A percentile compares a stretch with the other conserved stretches of the same genome.
Evolutionary conservation across 2,888 invertebrate genomes (phyloP).

Genomic region (Lycaena phlaeas): DNA sequence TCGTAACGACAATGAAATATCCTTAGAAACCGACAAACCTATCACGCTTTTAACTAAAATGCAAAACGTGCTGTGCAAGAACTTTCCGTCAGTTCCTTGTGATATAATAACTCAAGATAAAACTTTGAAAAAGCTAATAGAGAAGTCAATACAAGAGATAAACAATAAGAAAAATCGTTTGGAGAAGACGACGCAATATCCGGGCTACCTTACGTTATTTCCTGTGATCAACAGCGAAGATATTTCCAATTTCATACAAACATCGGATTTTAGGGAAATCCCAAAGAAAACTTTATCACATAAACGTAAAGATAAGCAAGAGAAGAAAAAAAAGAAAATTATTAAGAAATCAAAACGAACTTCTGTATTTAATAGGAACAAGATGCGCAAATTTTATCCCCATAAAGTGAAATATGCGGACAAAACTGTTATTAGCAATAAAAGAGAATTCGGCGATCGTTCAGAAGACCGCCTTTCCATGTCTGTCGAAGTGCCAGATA

Average conservation of each 20-base stretch:
- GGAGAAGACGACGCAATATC: slow-evolving; percentile 31
- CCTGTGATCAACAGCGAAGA: slow-evolving; percentile 49
- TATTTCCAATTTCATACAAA: slow-evolving; percentile 39
- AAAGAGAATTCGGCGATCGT: slow-evolving; percentile 32
- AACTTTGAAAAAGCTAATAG: slow-evolving; percentile 38
- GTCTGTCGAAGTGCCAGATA: slow-evolving; percentile 44
- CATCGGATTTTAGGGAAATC: slow-evolving; percentile 15
- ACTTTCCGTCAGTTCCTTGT: slow-evolving; percentile 55
- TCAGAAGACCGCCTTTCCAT: slow-evolving; percentile 47
- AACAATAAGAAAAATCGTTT: slow-evolving; percentile 37
- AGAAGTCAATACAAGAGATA: slow-evolving; percentile 49
- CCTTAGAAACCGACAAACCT: slow-evolving; percentile 19
- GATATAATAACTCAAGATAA: slow-evolving; percentile 41
- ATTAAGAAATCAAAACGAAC: slow-evolving; percentile 24
- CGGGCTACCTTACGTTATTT: slow-evolving; percentile 33
- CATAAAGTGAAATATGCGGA: slow-evolving; percentile 59
- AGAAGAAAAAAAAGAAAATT: slow-evolving; percentile 18
- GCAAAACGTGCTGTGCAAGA: slow-evolving; percentile 52
- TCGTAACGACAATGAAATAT: slow-evolving; percentile 37
- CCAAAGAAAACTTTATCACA: slow-evolving; percentile 14
- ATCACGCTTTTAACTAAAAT: slow-evolving; percentile 35
- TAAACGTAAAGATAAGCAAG: neutral
- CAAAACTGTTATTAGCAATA: slow-evolving; percentile 22
- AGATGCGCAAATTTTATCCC: slow-evolving; percentile 52
- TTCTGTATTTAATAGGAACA: slow-evolving; percentile 36